A percentile compares a stretch with the other conserved stretches of the same genome.
Evolutionary conservation across 2,113 vertebrate genomes (phyloP).

Genomic region (Cyanistes caeruleus): DNA sequence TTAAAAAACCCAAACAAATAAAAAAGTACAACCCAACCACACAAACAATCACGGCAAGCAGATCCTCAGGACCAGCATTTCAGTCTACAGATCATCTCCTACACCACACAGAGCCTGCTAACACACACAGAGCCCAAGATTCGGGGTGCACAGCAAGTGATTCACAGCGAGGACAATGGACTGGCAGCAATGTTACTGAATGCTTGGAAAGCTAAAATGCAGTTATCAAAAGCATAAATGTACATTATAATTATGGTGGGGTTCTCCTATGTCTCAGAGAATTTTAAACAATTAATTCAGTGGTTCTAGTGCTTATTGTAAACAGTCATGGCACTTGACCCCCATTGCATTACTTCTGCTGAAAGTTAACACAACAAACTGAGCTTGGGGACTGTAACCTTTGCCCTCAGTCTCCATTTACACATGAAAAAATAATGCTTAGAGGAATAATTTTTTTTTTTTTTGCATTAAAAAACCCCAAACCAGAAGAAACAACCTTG

Average conservation of each 20-base stretch:
- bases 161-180: background rate
- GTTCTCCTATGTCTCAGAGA: background rate
- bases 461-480: background rate
- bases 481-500: background rate
- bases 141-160: background rate
- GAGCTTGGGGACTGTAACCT: background rate
- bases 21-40: background rate
- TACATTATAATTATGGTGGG: rapidly evolving
- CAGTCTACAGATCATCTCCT: background rate
- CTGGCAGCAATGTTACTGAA: background rate
- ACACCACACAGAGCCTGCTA: background rate
- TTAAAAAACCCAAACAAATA: background rate
- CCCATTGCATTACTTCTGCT: background rate
- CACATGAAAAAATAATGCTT: background rate
- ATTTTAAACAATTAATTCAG: background rate
- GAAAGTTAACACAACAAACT: background rate
- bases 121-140: background rate
- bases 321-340: background rate
- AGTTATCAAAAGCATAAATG: background rate
- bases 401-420: background rate
- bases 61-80: background rate
- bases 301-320: background rate
- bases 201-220: background rate
- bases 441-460: background rate
- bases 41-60: background rate